Evolutionary conservation across 2,888 invertebrate genomes (phyloP), one percentile per base, ranked within the genome.

Genomic region (Cynaeus angustus): DNA sequence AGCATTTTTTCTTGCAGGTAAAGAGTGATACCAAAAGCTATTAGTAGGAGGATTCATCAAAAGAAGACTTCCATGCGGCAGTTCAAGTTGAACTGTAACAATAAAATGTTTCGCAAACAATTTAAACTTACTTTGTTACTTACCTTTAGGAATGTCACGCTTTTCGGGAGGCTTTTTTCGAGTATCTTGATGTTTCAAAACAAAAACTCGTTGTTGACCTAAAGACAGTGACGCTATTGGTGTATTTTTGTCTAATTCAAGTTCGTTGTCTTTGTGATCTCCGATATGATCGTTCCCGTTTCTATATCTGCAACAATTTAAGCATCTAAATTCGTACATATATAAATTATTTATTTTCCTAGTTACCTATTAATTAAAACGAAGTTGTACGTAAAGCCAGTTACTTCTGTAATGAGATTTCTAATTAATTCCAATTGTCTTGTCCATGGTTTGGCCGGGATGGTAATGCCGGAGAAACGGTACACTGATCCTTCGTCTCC

Each of bases 1-100:
- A 10, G 88, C 83, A 68, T 83, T 87, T 80, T 90, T 91, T 30
- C 91, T 85, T 3, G 83, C 83, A 0, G 92, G 92, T 69, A 92
- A 82, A 3, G 90, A 89, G 82, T 92, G 92, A 81, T 91, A 92
- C 92, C 92, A 92, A 75, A 86, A 83, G 59, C 87, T 85, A 77
- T 92, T 93, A 1, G 92, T 92, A 0, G 92, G 92, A 9, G 89
- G 88, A 79, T 91, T 90, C 92, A 92, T 92, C 65, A 92, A 77
- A 53, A 92, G 83, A 37, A 92, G 79, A 79, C 91, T 90, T 3
- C 92, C 92, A 80, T 91, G 88, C 74, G 90, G 88, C 76, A 92
- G 83, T 58, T 85, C 83, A 8, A 92, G 79, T 81, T 88, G 90
- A 1, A 89, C 88, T 89, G 62, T 52, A 66, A 68, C 38, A 59